These are phyloP conservation scores for Trissonchulus latispiculum DNA, from an alignment of 2,888 invertebrate genomes.

Conservation along the genomic window DNA sequence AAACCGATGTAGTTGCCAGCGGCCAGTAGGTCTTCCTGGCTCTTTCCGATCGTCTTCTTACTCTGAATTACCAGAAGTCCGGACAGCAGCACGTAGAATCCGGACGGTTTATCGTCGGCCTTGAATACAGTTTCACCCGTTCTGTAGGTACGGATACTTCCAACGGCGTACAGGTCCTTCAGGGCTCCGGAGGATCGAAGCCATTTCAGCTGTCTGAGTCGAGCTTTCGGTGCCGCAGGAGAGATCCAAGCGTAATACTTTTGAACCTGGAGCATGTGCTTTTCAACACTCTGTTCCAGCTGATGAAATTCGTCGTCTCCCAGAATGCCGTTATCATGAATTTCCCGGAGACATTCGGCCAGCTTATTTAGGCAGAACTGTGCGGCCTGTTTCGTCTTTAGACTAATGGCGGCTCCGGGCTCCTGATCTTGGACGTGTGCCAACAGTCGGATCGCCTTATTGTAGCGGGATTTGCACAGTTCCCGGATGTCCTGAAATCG, in stretches of 20 bases:
- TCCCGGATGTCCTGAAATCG: constrained; percentile 39
- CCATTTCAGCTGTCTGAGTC: neutral
- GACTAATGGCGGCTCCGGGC: constrained; percentile 57
- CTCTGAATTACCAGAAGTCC: too few relatives aligned
- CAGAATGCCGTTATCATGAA: constrained; percentile 55
- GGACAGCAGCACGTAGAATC: neutral
- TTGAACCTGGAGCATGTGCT: neutral
- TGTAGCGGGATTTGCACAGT: constrained; percentile 12
- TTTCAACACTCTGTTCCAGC: neutral
- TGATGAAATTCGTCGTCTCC: constrained; percentile 52
- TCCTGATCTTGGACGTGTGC: constrained; percentile 52
- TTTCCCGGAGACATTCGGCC: constrained; percentile 51
- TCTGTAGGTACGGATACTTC: neutral
- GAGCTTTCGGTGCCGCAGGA: neutral
- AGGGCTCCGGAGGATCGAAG: neutral
- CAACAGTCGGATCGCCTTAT: constrained; percentile 26
- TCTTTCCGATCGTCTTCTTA: too few relatives aligned
- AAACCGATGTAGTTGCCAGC: too few relatives aligned
- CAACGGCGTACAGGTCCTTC: neutral
- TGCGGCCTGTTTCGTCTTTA: constrained; percentile 57
- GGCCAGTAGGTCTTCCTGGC: too few relatives aligned
- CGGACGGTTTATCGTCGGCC: neutral
- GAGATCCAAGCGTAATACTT: neutral
- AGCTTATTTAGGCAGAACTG: constrained; percentile 56
- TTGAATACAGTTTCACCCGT: too few relatives aligned